Evolutionary conservation across 2,113 vertebrate genomes (phyloP).

Genomic region (Phainopepla nitens): DNA sequence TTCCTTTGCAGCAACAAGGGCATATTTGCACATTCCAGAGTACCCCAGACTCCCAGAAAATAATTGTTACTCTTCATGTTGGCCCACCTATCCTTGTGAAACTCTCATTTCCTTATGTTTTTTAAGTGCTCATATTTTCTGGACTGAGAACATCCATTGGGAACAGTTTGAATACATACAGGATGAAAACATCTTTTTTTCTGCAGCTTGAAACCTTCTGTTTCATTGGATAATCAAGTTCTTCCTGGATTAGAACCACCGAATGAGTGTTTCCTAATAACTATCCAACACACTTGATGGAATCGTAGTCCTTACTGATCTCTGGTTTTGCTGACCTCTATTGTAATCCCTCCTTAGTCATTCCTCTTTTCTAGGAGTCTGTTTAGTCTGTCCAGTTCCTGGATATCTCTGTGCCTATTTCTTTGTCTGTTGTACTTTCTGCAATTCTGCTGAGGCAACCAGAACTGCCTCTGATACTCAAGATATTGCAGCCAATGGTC

Average conservation of each 20-base stretch:
- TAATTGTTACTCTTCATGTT: fast-evolving
- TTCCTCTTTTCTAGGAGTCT: neutral
- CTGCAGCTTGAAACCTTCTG: neutral
- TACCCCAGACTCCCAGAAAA: neutral
- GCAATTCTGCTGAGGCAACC: neutral
- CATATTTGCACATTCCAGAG: neutral
- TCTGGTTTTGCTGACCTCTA: neutral
- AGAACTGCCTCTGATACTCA: neutral
- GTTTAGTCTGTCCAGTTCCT: neutral
- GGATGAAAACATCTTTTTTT: neutral
- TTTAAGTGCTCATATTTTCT: neutral
- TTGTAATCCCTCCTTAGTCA: neutral
- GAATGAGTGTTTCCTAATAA: neutral
- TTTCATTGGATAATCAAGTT: neutral
- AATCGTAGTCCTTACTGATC: neutral
- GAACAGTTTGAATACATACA: neutral
- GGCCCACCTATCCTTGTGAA: neutral
- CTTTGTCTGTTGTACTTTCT: neutral
- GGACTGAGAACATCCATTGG: neutral
- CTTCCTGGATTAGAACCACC: neutral
- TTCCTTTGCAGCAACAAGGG: neutral
- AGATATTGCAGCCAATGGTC: neutral
- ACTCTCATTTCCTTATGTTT: neutral
- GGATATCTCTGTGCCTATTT: neutral
- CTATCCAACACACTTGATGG: neutral